These are phyloP conservation scores for Oxygymnocypris stewartii DNA, from an alignment of 2,113 vertebrate genomes.

Conservation along the genomic window DNA sequence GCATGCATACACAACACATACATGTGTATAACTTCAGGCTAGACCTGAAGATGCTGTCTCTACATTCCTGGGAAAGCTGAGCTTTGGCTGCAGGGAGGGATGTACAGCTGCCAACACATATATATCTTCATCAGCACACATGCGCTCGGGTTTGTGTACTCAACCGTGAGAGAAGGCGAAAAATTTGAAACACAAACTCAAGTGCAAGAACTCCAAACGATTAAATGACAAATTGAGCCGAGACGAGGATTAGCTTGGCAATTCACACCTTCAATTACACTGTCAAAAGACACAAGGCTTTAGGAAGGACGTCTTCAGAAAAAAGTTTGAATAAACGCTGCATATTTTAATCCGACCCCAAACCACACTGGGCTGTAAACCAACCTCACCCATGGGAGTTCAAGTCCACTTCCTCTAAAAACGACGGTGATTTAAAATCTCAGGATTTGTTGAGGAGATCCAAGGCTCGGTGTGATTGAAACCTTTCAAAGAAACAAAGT, in stretches of 20 bases:
- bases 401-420: slow-evolving; percentile 4
- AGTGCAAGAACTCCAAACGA: background rate
- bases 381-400: slow-evolving; percentile 4
- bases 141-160: background rate
- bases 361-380: background rate
- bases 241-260: background rate
- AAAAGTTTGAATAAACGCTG: background rate
- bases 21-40: background rate
- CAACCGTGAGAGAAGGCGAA: background rate
- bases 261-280: slow-evolving; percentile 2
- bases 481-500: background rate
- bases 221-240: background rate
- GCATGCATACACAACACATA: background rate
- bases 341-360: slow-evolving; percentile 2
- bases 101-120: background rate
- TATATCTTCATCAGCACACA: background rate
- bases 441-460: background rate
- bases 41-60: background rate
- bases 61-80: slow-evolving; percentile 4
- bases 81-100: background rate
- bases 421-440: background rate
- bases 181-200: background rate
- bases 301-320: background rate
- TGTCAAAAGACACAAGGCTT: background rate
- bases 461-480: background rate